Evolutionary conservation across 2,888 invertebrate species (phyloP), one percentile per base, ranked within the genome.

Genomic region (Dendrolimus houi): DNA sequence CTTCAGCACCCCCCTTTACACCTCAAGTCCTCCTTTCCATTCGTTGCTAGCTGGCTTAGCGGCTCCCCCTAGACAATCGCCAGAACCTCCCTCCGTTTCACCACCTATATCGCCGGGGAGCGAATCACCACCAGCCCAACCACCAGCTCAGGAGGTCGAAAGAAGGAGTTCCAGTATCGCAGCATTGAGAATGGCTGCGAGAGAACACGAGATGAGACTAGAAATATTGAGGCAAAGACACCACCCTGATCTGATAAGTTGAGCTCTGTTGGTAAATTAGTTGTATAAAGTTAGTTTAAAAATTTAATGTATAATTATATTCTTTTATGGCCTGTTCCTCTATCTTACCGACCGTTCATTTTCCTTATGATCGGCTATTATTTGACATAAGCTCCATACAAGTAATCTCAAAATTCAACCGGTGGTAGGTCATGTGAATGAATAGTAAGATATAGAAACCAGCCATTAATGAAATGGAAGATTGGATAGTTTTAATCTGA

Each of bases 141-240:
- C 83, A 1, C 70, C 77, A 0, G 91, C 92, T 0, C 95, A 94
- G 41, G 96, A 96, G 64, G 94, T 96, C 58, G 96, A 97, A 80
- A 91, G 96, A 64, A 90, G 97, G 69, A 96, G 95, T 69, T 96
- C 96, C 42, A 97, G 97, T 73, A 97, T 97, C 69, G 97, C 97
- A 0, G 95, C 96, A 0, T 86, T 98, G 52, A 91, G 98, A 65
- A 92, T 97, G 70, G 97, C 97, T 68, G 98, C 98, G 1, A 92
- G 97, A 56, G 97, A 98, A 79, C 97, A 97, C 78, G 97, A 97
- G 80, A 85, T 97, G 55, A 93, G 96, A 76, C 87, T 97, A 69
- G 97, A 96, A 81, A 94, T 96, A 92, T 79, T 96, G 57, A 92
- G 96, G 57, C 96, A 96, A 72, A 94, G 95, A 75, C 94, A 94